Base-by-base conservation (phyloP, 37 sponge, comb jelly and placozoan species). In the Cliona cf. orientalis region DNA sequence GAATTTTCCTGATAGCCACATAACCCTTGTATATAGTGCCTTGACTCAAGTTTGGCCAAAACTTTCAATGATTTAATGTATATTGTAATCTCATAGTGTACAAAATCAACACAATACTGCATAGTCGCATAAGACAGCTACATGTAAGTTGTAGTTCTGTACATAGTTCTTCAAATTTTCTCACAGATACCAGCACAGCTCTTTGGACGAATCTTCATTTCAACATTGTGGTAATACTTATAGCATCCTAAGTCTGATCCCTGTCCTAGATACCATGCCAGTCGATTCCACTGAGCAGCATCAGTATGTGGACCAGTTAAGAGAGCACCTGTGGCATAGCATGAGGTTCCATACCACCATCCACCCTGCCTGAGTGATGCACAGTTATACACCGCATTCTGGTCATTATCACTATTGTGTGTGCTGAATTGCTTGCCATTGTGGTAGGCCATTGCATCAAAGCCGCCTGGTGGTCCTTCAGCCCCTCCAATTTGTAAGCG, bases 301-400 rank as follows among this genome's bases (percentile, higher is more conserved):
- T 49, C 53, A 49, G 14, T 49, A 49, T 49, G 53, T 9, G n/a
- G 53, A 14, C 53, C 53, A 19, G 53, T 49, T 49, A 49, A 49
- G 14, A 19, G 53, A 14, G 53, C 53, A 19, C 53, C 53, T 19
- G 14, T 9, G 53, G 14, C 14, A 49, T 41, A 63, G n/a, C 79
- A 78, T n/a, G n/a, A n/a, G 21, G 22, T 26, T 5, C 64, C 5
- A 58, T 63, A 78, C 79, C 79, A 78, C 79, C 79, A 78, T 38
- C 65, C 79, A 37, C 45, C 79, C 23, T 31, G 22, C 23, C 7
- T 22, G 7, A 0, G 7, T 2, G 3, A 23, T 34, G 71, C 81
- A 69, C 81, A 80, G 37, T 57, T 69, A 6, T 26, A 46, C n/a
- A 2, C 22, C 7, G 0, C 5, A 56, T 69, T 71, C 34, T 67